Base-by-base conservation (phyloP, 2,888 invertebrate species). In the Epirrhoe alternata region DNA sequence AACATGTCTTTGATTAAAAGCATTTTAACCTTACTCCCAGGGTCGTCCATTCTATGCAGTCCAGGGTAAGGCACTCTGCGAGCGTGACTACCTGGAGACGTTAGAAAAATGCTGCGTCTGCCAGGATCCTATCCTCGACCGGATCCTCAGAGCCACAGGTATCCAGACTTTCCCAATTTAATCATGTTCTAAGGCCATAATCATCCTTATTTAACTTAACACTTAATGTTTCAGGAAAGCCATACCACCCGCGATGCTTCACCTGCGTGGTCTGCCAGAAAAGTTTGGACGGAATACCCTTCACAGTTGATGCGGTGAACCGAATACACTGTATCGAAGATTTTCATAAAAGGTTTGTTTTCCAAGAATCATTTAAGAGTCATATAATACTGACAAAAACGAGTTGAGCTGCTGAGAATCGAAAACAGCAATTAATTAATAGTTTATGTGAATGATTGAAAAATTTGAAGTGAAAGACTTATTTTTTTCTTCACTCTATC, bases 291-390 rank as follows among this genome's bases (percentile, higher is more conserved):
- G 99, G 99, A 0, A 97, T 99, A 82, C 99, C 99, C 0, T 99
- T 99, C 84, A 99, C 99, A 0, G 99, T 99, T 0, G 99, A 99
- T 90, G 98, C 99, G 33, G 97, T 98, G 2, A 99, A 99, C 90
- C 96, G 98, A 83, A 98, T 99, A 77, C 98, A 99, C 86, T 99
- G 99, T 87, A 99, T 99, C 83, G 98, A 99, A 80, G 99, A 99
- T 92, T 99, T 99, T 86, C 99, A 99, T 90, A 99, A 98, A 97
- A 98, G 99, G 95, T 92, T 72, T 59, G 45, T 35, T 14, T 33
- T 33, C 58, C 35, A 35, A 35, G 6, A 35, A 35, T 35, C 1
- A 10, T 35, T 35, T 35, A 10, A 35, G 10, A 35, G 35, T 35
- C 5, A 35, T 24, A 2, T 3, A 24, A 24, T 3, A 24, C 3